Conservation (phyloP, 2,888 invertebrate genomes). For the Lithophane leautieri region DNA sequence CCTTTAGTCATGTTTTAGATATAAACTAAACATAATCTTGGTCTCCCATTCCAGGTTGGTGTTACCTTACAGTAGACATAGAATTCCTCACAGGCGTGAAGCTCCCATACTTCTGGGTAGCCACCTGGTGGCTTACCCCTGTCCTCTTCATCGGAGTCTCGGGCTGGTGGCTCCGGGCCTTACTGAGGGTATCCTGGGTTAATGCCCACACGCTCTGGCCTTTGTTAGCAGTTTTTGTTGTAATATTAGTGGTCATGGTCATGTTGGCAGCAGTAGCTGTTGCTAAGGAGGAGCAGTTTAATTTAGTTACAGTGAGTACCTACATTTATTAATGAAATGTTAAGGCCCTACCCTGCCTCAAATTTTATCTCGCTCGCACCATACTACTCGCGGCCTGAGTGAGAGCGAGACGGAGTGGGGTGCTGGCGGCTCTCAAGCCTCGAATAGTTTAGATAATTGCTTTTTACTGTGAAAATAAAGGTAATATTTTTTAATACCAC, state of each 20-base stretch:
- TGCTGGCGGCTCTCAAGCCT: too few species aligned
- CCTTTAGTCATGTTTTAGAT: not conserved
- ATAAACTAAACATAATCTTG: not conserved
- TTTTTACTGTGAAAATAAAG: too few species aligned
- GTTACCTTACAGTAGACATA: conserved; percentile 82
- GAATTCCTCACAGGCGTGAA: conserved; percentile 85
- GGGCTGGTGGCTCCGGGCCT: conserved; percentile 85
- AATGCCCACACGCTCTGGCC: conserved; percentile 81
- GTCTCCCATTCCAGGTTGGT: conserved; percentile 80
- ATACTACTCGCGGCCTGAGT: too few species aligned
- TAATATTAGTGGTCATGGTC: conserved; percentile 81
- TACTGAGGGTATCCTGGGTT: conserved; percentile 76
- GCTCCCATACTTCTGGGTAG: conserved; percentile 82
- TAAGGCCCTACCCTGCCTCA: too few species aligned
- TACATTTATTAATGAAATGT: not conserved
- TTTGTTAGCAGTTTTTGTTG: conserved; percentile 78
- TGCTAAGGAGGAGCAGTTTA: conserved; percentile 87
- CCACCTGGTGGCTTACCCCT: conserved; percentile 83
- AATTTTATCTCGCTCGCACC: too few species aligned
- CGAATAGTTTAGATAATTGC: too few species aligned
- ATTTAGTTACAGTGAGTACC: conserved; percentile 81
- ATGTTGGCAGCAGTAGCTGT: conserved; percentile 84
- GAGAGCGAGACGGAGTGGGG: too few species aligned
- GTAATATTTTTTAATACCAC: too few species aligned
- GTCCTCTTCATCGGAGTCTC: conserved; percentile 79